Percentiles rank a stretch among this genome's conserved stretches.
These are phyloP conservation scores for Tragelaphus oryx DNA, from an alignment of 2,797 vertebrate species.

Conservation along the genomic window DNA sequence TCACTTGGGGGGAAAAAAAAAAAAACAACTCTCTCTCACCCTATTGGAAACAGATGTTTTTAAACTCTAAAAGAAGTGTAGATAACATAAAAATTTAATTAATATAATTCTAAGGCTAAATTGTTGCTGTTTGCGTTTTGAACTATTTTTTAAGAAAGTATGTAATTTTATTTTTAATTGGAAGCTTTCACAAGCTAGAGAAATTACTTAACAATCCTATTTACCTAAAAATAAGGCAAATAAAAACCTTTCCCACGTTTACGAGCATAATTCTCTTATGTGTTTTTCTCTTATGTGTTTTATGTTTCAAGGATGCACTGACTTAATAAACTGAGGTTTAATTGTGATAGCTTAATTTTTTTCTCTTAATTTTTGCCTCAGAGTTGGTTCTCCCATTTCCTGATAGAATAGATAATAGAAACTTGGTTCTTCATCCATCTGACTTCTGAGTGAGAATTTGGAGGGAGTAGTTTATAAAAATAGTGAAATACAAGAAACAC, in stretches of 20 bases:
- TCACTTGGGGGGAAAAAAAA: not conserved
- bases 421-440: conserved; percentile 72
- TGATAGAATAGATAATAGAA: conserved; percentile 50
- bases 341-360: not conserved
- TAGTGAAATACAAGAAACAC: conserved; percentile 67
- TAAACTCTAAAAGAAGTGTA: not conserved
- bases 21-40: not conserved
- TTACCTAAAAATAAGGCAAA: not conserved
- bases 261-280: not conserved
- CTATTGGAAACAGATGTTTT: not conserved
- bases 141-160: not conserved
- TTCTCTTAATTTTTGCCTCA: not conserved
- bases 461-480: conserved; percentile 69
- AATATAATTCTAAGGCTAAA: not conserved
- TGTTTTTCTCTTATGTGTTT: not conserved
- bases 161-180: conserved; percentile 14
- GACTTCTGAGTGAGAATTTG: conserved; percentile 69
- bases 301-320: not conserved
- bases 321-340: conserved; percentile 1
- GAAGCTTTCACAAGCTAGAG: not conserved
- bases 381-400: conserved; percentile 62
- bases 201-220: not conserved
- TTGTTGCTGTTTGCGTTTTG: not conserved
- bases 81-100: not conserved
- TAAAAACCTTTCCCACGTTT: not conserved